Conservation (phyloP, 2,113 vertebrate species). For the Nipponia nippon region DNA sequence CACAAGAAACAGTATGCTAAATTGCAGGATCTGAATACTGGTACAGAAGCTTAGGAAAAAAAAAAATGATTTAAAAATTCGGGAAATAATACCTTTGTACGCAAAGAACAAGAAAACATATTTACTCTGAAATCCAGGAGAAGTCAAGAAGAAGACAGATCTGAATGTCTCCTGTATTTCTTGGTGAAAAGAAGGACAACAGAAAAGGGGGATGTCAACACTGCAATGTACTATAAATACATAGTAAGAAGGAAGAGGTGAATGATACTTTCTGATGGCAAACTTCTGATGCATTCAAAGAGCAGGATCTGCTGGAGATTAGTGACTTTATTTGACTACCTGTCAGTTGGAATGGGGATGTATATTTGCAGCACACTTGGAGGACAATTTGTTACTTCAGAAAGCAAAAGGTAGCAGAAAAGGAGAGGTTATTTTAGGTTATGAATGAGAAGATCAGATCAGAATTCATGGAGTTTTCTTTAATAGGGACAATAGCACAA, state of each 20-base stretch:
- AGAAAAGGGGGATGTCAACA: not conserved
- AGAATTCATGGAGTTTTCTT: not conserved
- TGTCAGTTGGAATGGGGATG: not conserved
- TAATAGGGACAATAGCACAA: not conserved
- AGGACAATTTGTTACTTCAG: not conserved
- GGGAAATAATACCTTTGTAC: not conserved
- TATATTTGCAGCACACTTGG: not conserved
- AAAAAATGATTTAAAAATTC: not conserved
- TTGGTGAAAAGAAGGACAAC: not conserved
- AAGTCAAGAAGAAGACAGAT: not conserved
- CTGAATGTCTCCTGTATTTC: not conserved
- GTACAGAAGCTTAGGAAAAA: not conserved
- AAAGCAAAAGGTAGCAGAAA: not conserved
- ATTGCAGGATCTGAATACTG: not conserved
- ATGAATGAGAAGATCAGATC: not conserved
- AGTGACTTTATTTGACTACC: not conserved
- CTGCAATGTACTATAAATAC: not conserved
- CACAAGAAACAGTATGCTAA: not conserved
- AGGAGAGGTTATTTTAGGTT: not conserved
- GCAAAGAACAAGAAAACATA: not conserved
- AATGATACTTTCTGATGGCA: not conserved
- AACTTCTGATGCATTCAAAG: not conserved
- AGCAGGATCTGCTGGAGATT: not conserved
- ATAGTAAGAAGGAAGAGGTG: not conserved
- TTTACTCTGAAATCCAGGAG: not conserved